Conservation (phyloP, 2,113 vertebrate genomes). For the Myxocyprinus asiaticus region DNA sequence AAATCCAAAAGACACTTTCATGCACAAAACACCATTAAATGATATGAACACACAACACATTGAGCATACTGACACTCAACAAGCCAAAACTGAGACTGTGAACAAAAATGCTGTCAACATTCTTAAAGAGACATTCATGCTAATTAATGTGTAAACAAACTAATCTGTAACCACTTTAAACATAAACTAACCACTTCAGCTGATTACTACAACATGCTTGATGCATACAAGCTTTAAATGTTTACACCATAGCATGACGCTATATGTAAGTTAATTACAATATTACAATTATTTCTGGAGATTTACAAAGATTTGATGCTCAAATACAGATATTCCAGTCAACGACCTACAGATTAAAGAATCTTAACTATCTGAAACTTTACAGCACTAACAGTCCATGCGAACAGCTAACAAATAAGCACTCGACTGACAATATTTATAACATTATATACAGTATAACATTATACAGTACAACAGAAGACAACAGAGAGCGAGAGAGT, state of each 20-base stretch:
- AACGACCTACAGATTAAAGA: too few species aligned
- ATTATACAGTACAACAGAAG: neutral
- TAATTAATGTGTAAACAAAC: neutral
- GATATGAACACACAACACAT: neutral
- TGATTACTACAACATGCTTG: neutral
- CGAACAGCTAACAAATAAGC: too few species aligned
- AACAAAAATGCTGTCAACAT: neutral
- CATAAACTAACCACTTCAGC: neutral
- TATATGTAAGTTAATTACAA: too few species aligned
- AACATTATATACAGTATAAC: neutral
- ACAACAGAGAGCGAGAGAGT: too few species aligned
- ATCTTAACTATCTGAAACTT: too few species aligned
- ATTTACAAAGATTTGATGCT: too few species aligned
- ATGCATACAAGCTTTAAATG: neutral
- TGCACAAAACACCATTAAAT: neutral
- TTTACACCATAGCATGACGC: neutral
- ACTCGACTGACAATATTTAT: too few species aligned
- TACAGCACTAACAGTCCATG: too few species aligned
- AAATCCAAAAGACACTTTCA: too few species aligned
- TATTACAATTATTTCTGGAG: too few species aligned
- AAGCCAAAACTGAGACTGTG: neutral
- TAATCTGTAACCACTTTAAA: neutral
- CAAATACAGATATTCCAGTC: too few species aligned
- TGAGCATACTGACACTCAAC: neutral
- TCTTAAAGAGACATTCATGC: neutral